A percentile compares a stretch with the other conserved stretches of the same genome.
Conservation (phyloP, 2,113 vertebrate species). For the Helogale parvula region DNA sequence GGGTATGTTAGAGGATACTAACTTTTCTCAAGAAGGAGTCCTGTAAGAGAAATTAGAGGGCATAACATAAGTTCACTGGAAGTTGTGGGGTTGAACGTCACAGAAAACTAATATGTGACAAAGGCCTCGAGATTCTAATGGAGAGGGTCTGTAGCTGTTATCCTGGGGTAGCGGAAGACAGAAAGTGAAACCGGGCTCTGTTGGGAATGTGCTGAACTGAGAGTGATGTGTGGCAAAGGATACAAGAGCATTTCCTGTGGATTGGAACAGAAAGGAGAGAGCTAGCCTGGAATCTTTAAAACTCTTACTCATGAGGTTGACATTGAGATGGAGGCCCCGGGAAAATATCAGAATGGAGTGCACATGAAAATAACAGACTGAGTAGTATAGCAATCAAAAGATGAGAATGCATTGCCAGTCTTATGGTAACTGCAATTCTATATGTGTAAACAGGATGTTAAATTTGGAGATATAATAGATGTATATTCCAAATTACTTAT, state of each 20-base stretch:
- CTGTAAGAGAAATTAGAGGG: not conserved
- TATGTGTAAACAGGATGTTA: not conserved
- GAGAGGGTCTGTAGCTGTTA: not conserved
- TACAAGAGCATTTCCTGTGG: not conserved
- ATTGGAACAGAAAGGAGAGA: not conserved
- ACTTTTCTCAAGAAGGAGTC: not conserved
- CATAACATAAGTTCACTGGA: not conserved
- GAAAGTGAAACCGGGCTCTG: not conserved
- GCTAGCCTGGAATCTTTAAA: not conserved
- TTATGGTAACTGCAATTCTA: not conserved
- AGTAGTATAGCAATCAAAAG: not conserved
- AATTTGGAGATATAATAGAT: not conserved
- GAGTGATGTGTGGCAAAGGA: not conserved
- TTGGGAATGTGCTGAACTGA: not conserved
- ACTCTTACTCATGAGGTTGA: not conserved
- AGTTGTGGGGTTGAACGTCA: not conserved
- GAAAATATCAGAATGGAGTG: not conserved
- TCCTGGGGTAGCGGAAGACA: not conserved
- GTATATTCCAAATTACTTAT: not conserved
- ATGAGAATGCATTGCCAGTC: not conserved
- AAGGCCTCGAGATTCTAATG: not conserved
- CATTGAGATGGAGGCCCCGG: not conserved
- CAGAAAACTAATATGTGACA: not conserved
- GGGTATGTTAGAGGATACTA: not conserved
- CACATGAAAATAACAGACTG: not conserved